phyloP scores from a whole-genome alignment of 2,113 vertebrate species.

The Ceuthmochares aereus region DNA sequence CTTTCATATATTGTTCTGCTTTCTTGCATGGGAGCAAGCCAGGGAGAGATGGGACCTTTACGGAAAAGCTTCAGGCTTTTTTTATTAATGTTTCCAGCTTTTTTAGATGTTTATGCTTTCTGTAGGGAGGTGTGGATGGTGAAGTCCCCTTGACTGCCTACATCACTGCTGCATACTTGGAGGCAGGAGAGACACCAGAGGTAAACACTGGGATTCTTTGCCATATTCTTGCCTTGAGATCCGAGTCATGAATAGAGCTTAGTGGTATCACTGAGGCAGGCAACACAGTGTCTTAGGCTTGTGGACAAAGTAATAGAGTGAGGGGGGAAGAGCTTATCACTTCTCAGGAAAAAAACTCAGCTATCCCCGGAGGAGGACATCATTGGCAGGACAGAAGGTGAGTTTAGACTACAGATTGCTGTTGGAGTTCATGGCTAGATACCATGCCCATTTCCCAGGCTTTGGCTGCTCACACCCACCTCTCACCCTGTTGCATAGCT shows the following conservation, averaged over 20 bases:
- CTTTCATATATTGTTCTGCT: not conserved
- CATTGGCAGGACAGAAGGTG: not conserved
- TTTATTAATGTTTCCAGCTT: not conserved
- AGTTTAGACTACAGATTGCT: not conserved
- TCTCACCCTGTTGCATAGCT: no score
- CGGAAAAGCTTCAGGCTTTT: not conserved
- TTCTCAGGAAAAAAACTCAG: not conserved
- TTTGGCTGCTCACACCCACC: not conserved
- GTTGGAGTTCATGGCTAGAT: not conserved
- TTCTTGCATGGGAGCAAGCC: not conserved
- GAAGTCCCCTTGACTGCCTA: slow-evolving; percentile 75
- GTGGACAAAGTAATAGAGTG: not conserved
- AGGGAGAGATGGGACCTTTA: not conserved
- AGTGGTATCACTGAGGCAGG: not conserved
- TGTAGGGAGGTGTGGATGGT: slow-evolving; percentile 86
- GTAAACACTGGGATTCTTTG: slow-evolving; percentile 64
- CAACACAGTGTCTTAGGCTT: not conserved
- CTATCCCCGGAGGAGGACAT: not conserved
- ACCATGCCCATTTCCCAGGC: not conserved
- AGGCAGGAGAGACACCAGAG: slow-evolving; percentile 69
- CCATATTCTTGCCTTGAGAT: not conserved
- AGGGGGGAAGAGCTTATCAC: not conserved
- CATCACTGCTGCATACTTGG: slow-evolving; percentile 83
- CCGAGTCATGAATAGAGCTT: not conserved
- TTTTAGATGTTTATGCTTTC: not conserved